A percentile compares a stretch with the other conserved stretches of the same genome.
These are phyloP conservation scores for Paguma larvata DNA, from an alignment of 2,797 vertebrate genomes.

Conservation along the genomic window DNA sequence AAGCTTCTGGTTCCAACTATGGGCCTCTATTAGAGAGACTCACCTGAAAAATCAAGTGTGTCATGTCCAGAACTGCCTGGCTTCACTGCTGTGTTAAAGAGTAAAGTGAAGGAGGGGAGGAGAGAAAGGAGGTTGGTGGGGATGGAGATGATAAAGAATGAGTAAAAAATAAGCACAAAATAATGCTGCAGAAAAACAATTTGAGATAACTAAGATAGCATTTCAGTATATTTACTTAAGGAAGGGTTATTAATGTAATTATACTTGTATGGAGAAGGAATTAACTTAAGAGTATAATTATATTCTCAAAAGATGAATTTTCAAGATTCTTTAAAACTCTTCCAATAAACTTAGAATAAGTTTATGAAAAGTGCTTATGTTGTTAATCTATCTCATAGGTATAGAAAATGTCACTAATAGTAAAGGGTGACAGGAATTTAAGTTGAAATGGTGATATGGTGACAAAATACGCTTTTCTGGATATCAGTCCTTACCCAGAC, in stretches of 20 bases:
- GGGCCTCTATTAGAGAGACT: neutral
- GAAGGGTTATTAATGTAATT: neutral
- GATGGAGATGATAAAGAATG: neutral
- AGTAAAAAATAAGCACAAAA: neutral
- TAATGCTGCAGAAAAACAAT: conserved; percentile 58
- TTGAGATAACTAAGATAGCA: neutral
- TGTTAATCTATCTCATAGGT: neutral
- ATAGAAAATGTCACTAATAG: conserved; percentile 11
- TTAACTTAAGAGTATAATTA: conserved; percentile 19
- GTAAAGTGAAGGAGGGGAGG: neutral
- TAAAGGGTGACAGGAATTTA: conserved; percentile 48
- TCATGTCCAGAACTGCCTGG: neutral
- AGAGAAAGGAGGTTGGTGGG: neutral
- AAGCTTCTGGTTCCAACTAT: neutral
- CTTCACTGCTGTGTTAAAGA: neutral
- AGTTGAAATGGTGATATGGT: neutral
- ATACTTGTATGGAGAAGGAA: conserved; percentile 34
- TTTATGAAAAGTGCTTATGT: neutral
- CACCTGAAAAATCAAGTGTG: neutral
- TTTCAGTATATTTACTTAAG: conserved; percentile 38
- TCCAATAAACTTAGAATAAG: neutral
- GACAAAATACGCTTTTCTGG: conserved; percentile 39
- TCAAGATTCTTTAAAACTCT: neutral
- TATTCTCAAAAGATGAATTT: conserved; percentile 46
- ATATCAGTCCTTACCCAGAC: conserved; percentile 39